Evolutionary conservation across 2,888 invertebrate genomes (phyloP).

Genomic region (Yponomeuta sedellus): DNA sequence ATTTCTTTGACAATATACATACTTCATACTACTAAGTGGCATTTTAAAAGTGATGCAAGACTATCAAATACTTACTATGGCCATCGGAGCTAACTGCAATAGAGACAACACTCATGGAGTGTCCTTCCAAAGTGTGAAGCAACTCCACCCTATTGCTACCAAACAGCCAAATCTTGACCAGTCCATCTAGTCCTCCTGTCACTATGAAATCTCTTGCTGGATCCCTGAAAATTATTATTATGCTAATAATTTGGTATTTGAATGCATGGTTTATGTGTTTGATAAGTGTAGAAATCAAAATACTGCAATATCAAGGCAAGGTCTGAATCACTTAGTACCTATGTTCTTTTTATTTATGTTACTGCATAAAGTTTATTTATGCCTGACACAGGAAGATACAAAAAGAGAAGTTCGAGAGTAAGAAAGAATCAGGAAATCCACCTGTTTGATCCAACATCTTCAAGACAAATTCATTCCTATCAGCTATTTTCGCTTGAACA

Average conservation of each 20-base stretch:
- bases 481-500: not conserved
- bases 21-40: too few relatives aligned
- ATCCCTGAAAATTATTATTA: constrained; percentile 56
- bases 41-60: not conserved
- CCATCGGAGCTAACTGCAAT: constrained; percentile 93
- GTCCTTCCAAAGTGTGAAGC: constrained; percentile 88
- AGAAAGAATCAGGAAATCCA: too few relatives aligned
- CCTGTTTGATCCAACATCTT: too few relatives aligned
- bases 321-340: too few relatives aligned
- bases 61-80: constrained; percentile 78
- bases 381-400: too few relatives aligned
- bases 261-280: too few relatives aligned
- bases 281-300: too few relatives aligned
- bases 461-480: not conserved
- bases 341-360: too few relatives aligned
- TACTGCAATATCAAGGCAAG: too few relatives aligned
- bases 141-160: constrained; percentile 82
- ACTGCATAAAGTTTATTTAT: too few relatives aligned
- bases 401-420: too few relatives aligned
- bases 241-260: not conserved
- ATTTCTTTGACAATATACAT: too few relatives aligned
- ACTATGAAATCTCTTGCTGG: constrained; percentile 82
- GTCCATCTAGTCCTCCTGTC: constrained; percentile 93
- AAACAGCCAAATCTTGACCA: constrained; percentile 91
- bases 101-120: constrained; percentile 93